Conservation (phyloP, 2,888 invertebrate species). For the Zhengitettix transpicula region DNA sequence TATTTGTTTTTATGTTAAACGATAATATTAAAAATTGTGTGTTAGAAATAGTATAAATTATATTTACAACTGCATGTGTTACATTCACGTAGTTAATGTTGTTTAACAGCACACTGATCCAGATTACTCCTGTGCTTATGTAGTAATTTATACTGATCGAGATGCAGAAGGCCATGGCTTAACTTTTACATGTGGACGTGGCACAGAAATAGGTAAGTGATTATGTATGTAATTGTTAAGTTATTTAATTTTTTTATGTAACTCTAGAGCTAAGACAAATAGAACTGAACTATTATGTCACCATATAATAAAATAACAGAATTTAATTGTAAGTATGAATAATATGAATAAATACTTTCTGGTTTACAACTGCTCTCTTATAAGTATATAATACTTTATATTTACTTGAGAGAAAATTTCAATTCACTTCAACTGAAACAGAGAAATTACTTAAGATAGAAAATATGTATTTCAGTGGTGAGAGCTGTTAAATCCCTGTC, state of each 20-base stretch:
- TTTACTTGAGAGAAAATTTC: neutral
- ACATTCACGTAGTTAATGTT: conserved; percentile 3
- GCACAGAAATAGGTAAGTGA: conserved; percentile 58
- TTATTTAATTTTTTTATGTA: too few species aligned
- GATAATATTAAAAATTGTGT: too few species aligned
- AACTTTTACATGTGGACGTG: conserved; percentile 76
- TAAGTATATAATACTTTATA: neutral
- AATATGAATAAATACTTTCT: too few species aligned
- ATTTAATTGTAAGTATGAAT: too few species aligned
- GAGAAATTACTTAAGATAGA: too few species aligned
- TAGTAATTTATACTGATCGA: conserved; percentile 51
- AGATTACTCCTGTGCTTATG: conserved; percentile 83
- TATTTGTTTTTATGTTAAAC: too few species aligned
- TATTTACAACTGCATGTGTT: too few species aligned
- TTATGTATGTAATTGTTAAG: neutral
- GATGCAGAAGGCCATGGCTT: conserved; percentile 58
- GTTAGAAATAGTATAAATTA: too few species aligned
- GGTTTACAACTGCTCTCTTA: too few species aligned
- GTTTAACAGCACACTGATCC: conserved; percentile 65
- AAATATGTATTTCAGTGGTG: conserved; percentile 36
- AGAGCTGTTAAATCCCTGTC: conserved; percentile 55
- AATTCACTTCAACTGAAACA: neutral
- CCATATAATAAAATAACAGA: too few species aligned
- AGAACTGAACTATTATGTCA: too few species aligned
- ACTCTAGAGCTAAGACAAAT: too few species aligned